Base-by-base conservation (phyloP, 1,140 invertebrate species). In the Hycleus phaleratus region DNA sequence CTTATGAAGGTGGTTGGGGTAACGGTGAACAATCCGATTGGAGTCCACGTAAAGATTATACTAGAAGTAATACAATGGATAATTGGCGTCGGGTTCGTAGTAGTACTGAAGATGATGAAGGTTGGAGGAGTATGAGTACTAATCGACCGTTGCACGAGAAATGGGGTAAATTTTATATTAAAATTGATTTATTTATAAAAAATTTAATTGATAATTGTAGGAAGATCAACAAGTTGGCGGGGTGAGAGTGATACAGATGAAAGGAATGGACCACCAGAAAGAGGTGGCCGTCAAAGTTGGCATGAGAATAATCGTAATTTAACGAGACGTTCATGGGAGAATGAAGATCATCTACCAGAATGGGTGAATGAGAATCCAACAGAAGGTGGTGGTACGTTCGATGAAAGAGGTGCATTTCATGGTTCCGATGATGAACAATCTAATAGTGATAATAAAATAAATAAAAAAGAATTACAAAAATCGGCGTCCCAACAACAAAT, bases 371-470 rank as follows among this genome's bases (percentile, higher is more conserved):
- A 88, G 65, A 85, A 87, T 71, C 79, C 82, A 32, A 80, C 81
- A 26, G 88, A 91, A 72, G 82, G 84, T 56, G 86, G 90, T 32
- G 91, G 91, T 10, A 90, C 86, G 54, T 94, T 94, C 74, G 91
- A 94, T 74, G 80, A 90, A 2, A 84, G 81, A 48, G 91, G 91
- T 3, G 90, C 90, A 8, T 94, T 93, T 74, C 85, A 86, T 63
- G 85, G 83, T 38, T 81, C 81, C 1, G 80, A 83, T 50, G 82
- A 84, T 32, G 82, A 83, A 48, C 51, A 62, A 51, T 62, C 55
- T 26, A 0, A 0, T 11, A 10, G 45, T 38, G 42, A 32, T 38
- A 46, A 55, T 38, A 32, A 38, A 26, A 39, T 38, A 39, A 47
- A 26, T 18, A 46, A 8, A 44, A 43, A 46, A n/a, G 62, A 59